Evolutionary conservation across 2,113 vertebrate species (phyloP).

Genomic region (Bagarius yarrelli): DNA sequence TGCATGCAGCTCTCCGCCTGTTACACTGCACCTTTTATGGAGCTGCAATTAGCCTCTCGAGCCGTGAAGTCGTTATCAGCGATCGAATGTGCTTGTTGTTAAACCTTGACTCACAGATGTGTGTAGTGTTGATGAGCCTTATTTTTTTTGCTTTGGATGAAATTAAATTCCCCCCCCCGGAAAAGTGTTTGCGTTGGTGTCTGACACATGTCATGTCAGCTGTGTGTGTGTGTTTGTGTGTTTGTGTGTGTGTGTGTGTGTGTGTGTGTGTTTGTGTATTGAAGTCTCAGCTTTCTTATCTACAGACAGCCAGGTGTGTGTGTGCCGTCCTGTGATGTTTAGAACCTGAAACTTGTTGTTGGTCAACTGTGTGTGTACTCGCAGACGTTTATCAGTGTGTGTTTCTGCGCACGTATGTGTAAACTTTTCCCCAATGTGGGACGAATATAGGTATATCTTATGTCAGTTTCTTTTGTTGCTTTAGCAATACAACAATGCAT

Average conservation of each 20-base stretch:
- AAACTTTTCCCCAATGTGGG: neutral
- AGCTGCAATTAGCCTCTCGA: slow-evolving; percentile 17
- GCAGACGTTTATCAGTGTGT: slow-evolving; percentile 23
- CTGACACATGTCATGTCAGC: slow-evolving; percentile 15
- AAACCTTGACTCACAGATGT: neutral
- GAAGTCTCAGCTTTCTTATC: slow-evolving; percentile 22
- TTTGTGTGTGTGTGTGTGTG: neutral
- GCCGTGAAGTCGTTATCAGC: slow-evolving; percentile 15
- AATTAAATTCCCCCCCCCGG: neutral
- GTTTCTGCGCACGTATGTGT: neutral
- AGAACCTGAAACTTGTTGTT: neutral
- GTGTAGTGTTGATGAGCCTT: too few relatives aligned
- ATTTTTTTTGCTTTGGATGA: neutral
- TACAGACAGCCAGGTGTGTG: slow-evolving; percentile 24
- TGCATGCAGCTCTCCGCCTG: neutral
- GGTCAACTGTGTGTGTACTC: neutral
- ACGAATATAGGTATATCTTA: too few relatives aligned
- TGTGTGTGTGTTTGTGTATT: neutral
- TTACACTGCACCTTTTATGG: neutral
- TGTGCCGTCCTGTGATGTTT: neutral
- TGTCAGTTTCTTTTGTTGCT: neutral
- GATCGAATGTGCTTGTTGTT: slow-evolving; percentile 10
- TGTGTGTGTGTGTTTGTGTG: neutral
- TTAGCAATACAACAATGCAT: neutral
- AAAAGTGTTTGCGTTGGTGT: slow-evolving; percentile 25